Conservation (phyloP, 2,888 invertebrate genomes). For the Melipona bicolor region DNA sequence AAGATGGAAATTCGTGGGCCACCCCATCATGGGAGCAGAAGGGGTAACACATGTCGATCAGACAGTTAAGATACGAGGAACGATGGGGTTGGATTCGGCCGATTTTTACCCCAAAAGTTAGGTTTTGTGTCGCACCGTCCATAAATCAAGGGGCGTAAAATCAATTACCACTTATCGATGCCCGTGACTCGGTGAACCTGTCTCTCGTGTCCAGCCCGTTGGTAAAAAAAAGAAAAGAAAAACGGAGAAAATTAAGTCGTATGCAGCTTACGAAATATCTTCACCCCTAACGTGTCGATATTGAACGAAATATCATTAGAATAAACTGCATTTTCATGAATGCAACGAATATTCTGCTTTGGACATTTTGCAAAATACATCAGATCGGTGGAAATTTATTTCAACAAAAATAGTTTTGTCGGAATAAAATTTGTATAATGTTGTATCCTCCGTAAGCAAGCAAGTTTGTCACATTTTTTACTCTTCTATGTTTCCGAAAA, state of each 20-base stretch:
- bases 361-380: no score
- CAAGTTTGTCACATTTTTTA: no score
- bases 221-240: background rate
- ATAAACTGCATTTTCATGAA: background rate
- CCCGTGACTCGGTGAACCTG: slow-evolving; percentile 57
- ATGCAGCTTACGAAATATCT: background rate
- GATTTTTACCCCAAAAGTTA: slow-evolving; percentile 81
- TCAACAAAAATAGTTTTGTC: no score
- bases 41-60: slow-evolving; percentile 72
- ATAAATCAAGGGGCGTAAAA: slow-evolving; percentile 83
- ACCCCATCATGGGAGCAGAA: slow-evolving; percentile 48
- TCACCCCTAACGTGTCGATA: background rate
- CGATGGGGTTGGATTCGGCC: slow-evolving; percentile 74
- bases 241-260: background rate
- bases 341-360: background rate
- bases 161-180: slow-evolving; percentile 83
- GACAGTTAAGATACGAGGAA: slow-evolving; percentile 53
- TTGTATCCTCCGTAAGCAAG: no score
- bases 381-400: no score
- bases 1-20: slow-evolving; percentile 65
- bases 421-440: no score
- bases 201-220: slow-evolving; percentile 9
- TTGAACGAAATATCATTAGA: no score
- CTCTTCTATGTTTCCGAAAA: no score
- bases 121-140: slow-evolving; percentile 74